Conservation (phyloP, 2,797 vertebrate genomes). For the Eutrigla gurnardus region DNA sequence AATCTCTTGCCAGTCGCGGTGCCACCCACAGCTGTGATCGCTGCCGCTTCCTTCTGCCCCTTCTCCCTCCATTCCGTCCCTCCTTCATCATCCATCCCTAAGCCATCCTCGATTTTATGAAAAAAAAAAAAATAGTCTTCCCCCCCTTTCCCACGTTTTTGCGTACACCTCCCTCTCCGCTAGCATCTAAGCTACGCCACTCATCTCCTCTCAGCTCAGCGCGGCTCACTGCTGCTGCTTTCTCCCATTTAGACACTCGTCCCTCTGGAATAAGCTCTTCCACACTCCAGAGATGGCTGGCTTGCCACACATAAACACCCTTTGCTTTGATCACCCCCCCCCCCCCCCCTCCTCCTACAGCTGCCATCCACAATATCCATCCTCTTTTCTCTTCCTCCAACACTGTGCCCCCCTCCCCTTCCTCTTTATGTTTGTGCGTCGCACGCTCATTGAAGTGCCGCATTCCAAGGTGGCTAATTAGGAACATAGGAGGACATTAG, state of each 20-base stretch:
- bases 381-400: slow-evolving; percentile 43
- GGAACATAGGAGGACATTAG: slow-evolving; percentile 78
- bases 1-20: slow-evolving; percentile 53
- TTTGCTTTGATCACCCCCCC: slow-evolving; percentile 69
- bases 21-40: slow-evolving; percentile 69
- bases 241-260: slow-evolving; percentile 60
- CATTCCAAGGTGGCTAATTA: slow-evolving; percentile 77
- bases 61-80: slow-evolving; percentile 5
- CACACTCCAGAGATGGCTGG: slow-evolving; percentile 67
- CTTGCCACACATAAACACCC: slow-evolving; percentile 70
- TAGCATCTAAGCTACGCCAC: slow-evolving; percentile 42
- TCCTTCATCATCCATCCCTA: slow-evolving; percentile 48
- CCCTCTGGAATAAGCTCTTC: slow-evolving; percentile 67
- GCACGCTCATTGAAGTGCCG: slow-evolving; percentile 59
- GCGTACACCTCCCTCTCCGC: slow-evolving; percentile 28
- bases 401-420: slow-evolving; percentile 17
- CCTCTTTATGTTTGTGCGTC: slow-evolving; percentile 49
- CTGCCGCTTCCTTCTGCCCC: slow-evolving; percentile 13
- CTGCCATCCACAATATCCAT: slow-evolving; percentile 71
- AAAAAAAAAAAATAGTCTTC: slow-evolving; percentile 57
- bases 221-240: slow-evolving; percentile 21
- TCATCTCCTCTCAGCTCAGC: slow-evolving; percentile 58
- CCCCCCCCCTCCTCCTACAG: slow-evolving; percentile 42
- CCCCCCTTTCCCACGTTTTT: slow-evolving; percentile 34
- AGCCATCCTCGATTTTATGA: slow-evolving; percentile 73